phyloP scores from a whole-genome alignment of 1,140 invertebrate species.

The Ooceraea biroi region DNA sequence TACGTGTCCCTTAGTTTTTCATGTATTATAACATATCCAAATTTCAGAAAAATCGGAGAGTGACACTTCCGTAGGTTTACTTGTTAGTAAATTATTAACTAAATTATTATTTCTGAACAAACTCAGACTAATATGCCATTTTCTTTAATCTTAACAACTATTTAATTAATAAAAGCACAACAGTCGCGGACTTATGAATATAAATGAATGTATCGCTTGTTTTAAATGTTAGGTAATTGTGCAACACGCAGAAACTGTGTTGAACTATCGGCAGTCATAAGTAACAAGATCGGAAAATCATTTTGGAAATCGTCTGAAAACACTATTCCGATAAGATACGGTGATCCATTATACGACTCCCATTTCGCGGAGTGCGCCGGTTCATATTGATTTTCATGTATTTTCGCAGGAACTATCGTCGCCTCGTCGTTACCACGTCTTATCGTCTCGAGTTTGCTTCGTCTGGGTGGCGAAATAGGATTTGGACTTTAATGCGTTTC shows the following conservation, averaged over 20 bases:
- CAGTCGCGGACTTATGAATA: too few species aligned
- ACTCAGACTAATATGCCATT: too few species aligned
- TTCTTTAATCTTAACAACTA: too few species aligned
- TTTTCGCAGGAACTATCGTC: constrained; percentile 54
- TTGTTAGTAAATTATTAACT: too few species aligned
- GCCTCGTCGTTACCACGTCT: constrained; percentile 57
- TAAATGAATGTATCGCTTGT: too few species aligned
- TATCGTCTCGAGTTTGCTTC: constrained; percentile 55
- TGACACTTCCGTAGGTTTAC: too few species aligned
- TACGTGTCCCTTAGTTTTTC: too few species aligned
- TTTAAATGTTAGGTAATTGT: constrained; percentile 27
- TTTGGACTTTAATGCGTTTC: constrained; percentile 62
- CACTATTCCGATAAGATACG: constrained; percentile 52
- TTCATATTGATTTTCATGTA: constrained; percentile 62
- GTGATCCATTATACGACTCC: constrained; percentile 54
- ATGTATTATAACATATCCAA: too few species aligned
- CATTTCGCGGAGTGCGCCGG: constrained; percentile 47
- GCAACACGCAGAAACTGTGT: constrained; percentile 1
- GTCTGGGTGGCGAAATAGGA: constrained; percentile 60
- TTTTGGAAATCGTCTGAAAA: constrained; percentile 56
- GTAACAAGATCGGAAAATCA: constrained; percentile 57
- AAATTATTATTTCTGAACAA: too few species aligned
- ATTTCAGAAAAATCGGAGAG: too few species aligned
- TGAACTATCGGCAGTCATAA: too few species aligned
- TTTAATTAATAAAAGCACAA: too few species aligned